Base-by-base conservation (phyloP, 1,140 invertebrate genomes). In the Philaenus spumarius region DNA sequence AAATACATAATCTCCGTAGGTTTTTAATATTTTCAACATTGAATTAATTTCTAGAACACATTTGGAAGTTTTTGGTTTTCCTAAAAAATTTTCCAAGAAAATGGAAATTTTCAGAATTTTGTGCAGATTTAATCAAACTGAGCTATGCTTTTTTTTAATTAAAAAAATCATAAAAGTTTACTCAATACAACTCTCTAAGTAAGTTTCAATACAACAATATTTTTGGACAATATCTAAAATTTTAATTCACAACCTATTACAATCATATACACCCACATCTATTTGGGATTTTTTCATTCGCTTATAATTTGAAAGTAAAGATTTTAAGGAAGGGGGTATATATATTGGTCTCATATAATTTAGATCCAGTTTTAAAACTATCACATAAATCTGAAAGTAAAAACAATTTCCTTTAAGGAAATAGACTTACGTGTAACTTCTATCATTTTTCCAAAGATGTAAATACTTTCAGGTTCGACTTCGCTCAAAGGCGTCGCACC, bases 401-500 rank as follows among this genome's bases (percentile, higher is more conserved):
- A n/a, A 35, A 37, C 15, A 9, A 24, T n/a, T 20, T 6, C 19
- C 12, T 3, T 55, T 22, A 55, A 61, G 30, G 42, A 54, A 59
- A 55, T 35, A 55, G 23, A 56, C 78, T 77, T 73, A 83, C 80
- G 74, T 75, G 86, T 83, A 12, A 90, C 85, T 26, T 82, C 75
- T 60, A 90, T 82, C 56, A 88, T 76, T 77, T 88, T 89, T 17
- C 86, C 86, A 69, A 88, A 89, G 47, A 90, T 78, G 68, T 89
- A 83, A 67, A 91, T 85, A 15, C 85, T 86, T 63, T 84, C 83
- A 14, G 87, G 85, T 61, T 82, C 78, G 17, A 90, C 80, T 68
- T 89, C 83, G 66, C 80, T 79, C 55, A 84, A 73, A 39, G 80
- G 85, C 39, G 84, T 80, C 59, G 80, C 84, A 51, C 82, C 87